phyloP scores from a whole-genome alignment of 1,140 invertebrate species.

The Paracyclopina nana region DNA sequence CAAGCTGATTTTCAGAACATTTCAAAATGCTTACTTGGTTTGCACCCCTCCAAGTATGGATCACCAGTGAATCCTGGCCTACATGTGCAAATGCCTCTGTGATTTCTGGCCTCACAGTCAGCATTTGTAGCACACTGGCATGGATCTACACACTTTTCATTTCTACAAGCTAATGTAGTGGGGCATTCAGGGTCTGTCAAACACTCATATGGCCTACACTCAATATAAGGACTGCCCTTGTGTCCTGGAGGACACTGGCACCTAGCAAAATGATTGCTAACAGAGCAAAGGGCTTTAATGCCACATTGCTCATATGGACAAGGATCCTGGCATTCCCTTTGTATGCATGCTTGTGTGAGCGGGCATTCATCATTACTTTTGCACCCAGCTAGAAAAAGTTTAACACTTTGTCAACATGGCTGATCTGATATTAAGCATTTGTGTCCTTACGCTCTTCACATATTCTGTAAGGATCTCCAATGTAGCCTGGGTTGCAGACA shows the following conservation, averaged over 20 bases:
- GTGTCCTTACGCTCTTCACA: constrained; percentile 36
- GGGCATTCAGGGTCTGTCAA: constrained; percentile 11
- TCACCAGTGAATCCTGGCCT: constrained; percentile 56
- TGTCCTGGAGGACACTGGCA: constrained; percentile 24
- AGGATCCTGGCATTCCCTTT: constrained; percentile 23
- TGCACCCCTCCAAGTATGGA: constrained; percentile 50
- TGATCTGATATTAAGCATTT: constrained; percentile 1
- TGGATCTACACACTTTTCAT: constrained; percentile 12
- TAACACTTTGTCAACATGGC: neutral
- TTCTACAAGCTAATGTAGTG: neutral
- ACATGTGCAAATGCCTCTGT: constrained; percentile 54
- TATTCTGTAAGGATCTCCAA: constrained; percentile 27
- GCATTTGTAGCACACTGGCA: constrained; percentile 24
- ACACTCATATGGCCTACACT: constrained; percentile 31
- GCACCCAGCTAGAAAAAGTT: constrained; percentile 20
- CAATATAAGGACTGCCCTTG: constrained; percentile 25
- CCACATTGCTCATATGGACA: constrained; percentile 28
- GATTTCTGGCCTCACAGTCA: constrained; percentile 50
- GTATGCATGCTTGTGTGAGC: constrained; percentile 22
- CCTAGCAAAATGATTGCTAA: constrained; percentile 20
- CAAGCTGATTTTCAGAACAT: too few species aligned
- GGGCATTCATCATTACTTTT: constrained; percentile 26
- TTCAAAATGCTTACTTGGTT: constrained; percentile 40
- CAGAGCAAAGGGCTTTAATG: constrained; percentile 21
- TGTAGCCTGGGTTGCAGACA: constrained; percentile 23